Conservation (phyloP, 1,140 invertebrate genomes). For the Brachionus asplanchnoidis region DNA sequence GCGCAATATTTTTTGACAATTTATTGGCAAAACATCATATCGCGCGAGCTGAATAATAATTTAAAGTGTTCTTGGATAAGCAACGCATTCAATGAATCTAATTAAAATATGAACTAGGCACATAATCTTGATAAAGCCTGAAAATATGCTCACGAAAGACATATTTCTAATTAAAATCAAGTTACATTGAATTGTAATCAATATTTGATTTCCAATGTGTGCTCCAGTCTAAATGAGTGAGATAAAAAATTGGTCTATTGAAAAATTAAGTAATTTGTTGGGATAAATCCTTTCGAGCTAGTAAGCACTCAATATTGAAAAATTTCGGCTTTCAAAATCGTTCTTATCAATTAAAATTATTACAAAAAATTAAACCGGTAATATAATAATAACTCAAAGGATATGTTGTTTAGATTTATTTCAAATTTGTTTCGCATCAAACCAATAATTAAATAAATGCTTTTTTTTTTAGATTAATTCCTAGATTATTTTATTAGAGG, state of each 20-base stretch:
- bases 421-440: neutral
- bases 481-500: neutral
- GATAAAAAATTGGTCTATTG: neutral
- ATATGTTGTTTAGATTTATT: constrained; percentile 35
- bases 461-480: constrained; percentile 21
- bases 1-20: neutral
- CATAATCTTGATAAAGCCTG: neutral
- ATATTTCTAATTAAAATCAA: constrained; percentile 12
- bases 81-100: neutral
- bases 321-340: neutral
- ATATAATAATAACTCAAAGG: constrained; percentile 16
- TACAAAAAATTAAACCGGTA: neutral
- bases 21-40: neutral
- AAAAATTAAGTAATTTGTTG: neutral
- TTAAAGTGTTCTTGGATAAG: neutral
- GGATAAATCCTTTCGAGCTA: neutral
- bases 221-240: neutral
- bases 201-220: neutral
- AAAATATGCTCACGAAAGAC: neutral
- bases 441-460: neutral
- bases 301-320: constrained; percentile 6
- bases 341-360: neutral
- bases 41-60: neutral
- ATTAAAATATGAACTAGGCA: neutral
- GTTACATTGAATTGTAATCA: neutral